These are phyloP conservation scores for Palythoa grandiflora DNA, from an alignment of 92 coral and sea anemone species.

Conservation along the genomic window DNA sequence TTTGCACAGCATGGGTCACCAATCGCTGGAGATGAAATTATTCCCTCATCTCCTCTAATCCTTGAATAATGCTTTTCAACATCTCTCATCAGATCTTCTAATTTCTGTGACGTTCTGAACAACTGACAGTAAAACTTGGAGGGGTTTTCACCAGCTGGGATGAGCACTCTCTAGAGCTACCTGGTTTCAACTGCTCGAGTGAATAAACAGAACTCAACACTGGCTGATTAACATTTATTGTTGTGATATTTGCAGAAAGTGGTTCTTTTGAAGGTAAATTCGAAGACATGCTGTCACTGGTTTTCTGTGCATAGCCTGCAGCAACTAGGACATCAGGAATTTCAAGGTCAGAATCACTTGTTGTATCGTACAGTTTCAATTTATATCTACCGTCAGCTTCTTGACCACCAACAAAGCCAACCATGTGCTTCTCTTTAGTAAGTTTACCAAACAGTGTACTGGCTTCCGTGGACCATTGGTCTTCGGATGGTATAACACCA, in stretches of 20 bases:
- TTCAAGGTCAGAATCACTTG: slow-evolving; percentile 89
- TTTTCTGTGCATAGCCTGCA: slow-evolving; percentile 82
- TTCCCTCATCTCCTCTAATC: slow-evolving; percentile 80
- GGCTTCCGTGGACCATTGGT: slow-evolving; percentile 85
- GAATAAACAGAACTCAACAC: slow-evolving; percentile 54
- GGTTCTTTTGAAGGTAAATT: slow-evolving; percentile 2
- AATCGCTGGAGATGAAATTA: slow-evolving; percentile 79
- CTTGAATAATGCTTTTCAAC: slow-evolving; percentile 72
- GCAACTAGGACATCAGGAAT: slow-evolving; percentile 87
- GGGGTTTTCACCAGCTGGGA: slow-evolving; percentile 81
- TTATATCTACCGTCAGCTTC: slow-evolving; percentile 72
- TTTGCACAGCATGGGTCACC: slow-evolving; percentile 95
- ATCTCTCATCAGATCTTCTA: slow-evolving; percentile 84
- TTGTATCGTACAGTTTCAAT: slow-evolving; percentile 87
- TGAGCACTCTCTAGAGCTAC: slow-evolving; percentile 71
- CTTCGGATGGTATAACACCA: slow-evolving; percentile 77
- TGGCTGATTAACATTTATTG: background rate
- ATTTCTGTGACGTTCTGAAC: slow-evolving; percentile 67
- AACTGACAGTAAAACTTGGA: slow-evolving; percentile 87
- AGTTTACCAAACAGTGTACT: slow-evolving; percentile 73
- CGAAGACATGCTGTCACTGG: slow-evolving; percentile 17
- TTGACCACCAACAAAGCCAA: slow-evolving; percentile 62
- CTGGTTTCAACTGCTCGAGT: slow-evolving; percentile 68
- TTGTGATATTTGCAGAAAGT: background rate
- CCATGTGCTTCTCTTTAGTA: slow-evolving; percentile 86